Conservation (phyloP, 2,797 vertebrate species). For the Denticeps clupeoides region DNA sequence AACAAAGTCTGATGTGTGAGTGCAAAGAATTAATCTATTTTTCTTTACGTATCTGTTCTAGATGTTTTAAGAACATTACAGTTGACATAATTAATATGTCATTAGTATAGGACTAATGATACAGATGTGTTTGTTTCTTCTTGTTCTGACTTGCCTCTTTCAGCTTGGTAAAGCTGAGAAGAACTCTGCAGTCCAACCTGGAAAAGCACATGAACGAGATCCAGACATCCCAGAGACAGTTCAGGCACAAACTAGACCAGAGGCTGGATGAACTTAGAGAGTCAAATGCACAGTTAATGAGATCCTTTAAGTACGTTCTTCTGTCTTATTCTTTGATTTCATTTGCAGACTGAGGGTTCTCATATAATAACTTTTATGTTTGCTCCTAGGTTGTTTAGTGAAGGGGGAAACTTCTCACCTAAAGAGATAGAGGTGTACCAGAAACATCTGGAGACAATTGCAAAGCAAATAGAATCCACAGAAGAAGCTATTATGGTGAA, state of each 20-base stretch:
- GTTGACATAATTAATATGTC: not conserved
- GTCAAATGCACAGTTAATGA: conserved; percentile 53
- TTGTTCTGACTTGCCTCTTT: conserved; percentile 2
- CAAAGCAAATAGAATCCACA: conserved; percentile 47
- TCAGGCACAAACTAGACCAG: conserved; percentile 55
- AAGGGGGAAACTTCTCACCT: conserved; percentile 68
- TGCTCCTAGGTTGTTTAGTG: conserved; percentile 67
- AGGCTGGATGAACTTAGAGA: conserved; percentile 51
- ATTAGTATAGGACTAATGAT: no score
- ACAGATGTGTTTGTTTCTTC: not conserved
- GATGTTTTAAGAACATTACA: not conserved
- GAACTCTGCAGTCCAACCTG: conserved; percentile 43
- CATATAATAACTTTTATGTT: not conserved
- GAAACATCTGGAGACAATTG: conserved; percentile 49
- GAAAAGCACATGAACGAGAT: conserved; percentile 44
- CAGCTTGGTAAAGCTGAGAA: conserved; percentile 48
- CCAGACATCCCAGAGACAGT: conserved; percentile 51
- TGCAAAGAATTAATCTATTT: no score
- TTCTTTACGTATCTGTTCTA: no score
- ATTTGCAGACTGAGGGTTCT: not conserved
- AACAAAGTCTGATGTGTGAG: conserved; percentile 59
- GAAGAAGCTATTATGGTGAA: conserved; percentile 55
- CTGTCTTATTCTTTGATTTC: not conserved
- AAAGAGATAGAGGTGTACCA: conserved; percentile 57
- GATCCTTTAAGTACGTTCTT: conserved; percentile 58